These are phyloP conservation scores for Apodemus sylvaticus DNA, from an alignment of 2,113 vertebrate genomes.

Conservation along the genomic window DNA sequence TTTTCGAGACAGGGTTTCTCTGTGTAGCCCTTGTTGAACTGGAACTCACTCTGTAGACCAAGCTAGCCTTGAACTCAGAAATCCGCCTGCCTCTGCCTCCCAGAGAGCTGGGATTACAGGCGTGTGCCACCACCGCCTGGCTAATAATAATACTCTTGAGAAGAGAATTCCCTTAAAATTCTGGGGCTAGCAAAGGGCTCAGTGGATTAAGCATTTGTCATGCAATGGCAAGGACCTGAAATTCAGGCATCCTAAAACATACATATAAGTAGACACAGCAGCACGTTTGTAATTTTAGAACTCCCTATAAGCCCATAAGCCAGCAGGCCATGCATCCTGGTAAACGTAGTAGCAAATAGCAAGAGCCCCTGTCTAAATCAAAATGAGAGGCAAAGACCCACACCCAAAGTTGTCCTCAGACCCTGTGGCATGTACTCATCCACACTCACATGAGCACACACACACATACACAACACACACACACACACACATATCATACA, in stretches of 20 bases:
- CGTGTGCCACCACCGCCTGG: no score
- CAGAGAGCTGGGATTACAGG: no score
- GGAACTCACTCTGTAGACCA: no score
- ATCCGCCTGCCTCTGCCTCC: no score
- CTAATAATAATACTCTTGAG: not conserved
- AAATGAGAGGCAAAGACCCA: not conserved
- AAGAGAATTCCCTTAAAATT: slow-evolving; percentile 35
- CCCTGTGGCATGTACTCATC: not conserved
- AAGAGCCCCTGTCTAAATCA: not conserved
- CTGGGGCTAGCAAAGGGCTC: not conserved
- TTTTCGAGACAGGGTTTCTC: no score
- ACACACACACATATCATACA: not conserved
- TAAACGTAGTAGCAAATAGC: no score
- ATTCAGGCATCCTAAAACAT: not conserved
- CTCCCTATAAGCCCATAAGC: not conserved
- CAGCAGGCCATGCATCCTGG: no score
- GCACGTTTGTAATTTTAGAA: not conserved
- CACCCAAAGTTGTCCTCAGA: not conserved
- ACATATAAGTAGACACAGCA: no score
- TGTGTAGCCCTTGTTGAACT: no score
- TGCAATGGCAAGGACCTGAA: not conserved
- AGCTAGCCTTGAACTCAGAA: no score
- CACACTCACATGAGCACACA: not conserved
- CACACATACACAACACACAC: not conserved
- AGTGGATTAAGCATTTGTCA: not conserved